Evolutionary conservation across 2,113 vertebrate species (phyloP), one percentile per base, ranked within the genome.

Genomic region (Asarcornis scutulata): DNA sequence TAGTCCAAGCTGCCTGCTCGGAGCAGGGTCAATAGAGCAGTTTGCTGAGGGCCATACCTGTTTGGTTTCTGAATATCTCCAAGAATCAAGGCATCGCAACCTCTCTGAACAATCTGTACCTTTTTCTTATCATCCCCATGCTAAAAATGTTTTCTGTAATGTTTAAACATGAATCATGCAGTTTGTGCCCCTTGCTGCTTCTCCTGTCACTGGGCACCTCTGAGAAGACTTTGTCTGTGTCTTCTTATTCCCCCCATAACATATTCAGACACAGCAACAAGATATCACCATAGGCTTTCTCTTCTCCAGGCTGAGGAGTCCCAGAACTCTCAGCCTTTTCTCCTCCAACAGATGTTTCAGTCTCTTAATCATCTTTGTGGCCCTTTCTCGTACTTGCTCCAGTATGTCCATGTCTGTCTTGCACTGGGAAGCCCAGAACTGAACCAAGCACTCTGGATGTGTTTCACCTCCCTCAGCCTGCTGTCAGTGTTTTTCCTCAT

Each of bases 311-410:
- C 44, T 67, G 7, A 48, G 34, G 4, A 62, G 36, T 44, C 27
- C 10, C 83, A 62, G 21, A 8, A 56, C 21, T 64, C 25, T 72
- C 34, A 56, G 44, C 9, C 29, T 83, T 73, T 44, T 7, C 8
- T 68, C 32, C 16, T 0, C 26, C 17, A 5, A 81, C 11, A 29
- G 11, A 4, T 71, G 8, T 7, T 29, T 2, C 11, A 27, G 22
- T 23, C 58, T 32, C n/a, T 73, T n/a, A 4, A 17, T 26, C 2
- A 3, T 22, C 46, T 32, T 56, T 64, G 34, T 40, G 26, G 6
- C 8, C 7, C 9, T 83, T 56, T 56, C 8, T n/a, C 38, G n/a
- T 23, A 9, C 31, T 73, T 5, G 60, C 23, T 55, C 31, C 23
- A 7, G 12, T 17, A 17, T 16, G 17, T 29, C 21, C 7, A n/a